These are phyloP conservation scores for Agrochola lota DNA, from an alignment of 2,888 invertebrate species.

Conservation along the genomic window DNA sequence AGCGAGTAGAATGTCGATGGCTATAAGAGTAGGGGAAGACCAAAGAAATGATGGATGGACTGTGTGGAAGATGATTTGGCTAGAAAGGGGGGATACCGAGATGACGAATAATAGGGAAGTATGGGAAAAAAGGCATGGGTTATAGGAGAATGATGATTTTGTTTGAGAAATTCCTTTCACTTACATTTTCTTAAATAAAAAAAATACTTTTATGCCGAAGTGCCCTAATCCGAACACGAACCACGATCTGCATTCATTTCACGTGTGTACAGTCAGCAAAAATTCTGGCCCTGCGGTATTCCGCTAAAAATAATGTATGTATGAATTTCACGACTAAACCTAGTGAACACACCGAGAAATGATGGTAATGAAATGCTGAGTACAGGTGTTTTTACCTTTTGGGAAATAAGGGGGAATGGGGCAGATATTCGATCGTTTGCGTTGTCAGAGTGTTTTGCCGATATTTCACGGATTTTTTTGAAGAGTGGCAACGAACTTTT, in stretches of 20 bases:
- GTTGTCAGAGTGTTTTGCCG: neutral
- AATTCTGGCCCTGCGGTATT: slow-evolving; percentile 66
- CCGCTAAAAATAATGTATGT: slow-evolving; percentile 55
- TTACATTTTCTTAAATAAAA: neutral
- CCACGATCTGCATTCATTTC: slow-evolving; percentile 71
- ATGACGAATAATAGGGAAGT: too few relatives aligned
- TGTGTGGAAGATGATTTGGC: too few relatives aligned
- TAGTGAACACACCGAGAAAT: slow-evolving; percentile 20
- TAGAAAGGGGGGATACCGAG: too few relatives aligned
- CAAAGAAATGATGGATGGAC: too few relatives aligned
- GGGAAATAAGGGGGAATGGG: neutral
- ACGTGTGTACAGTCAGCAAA: slow-evolving; percentile 74
- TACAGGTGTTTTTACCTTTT: slow-evolving; percentile 22
- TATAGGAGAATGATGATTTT: neutral
- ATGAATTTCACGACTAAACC: slow-evolving; percentile 59
- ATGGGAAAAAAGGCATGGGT: too few relatives aligned
- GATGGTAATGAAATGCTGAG: slow-evolving; percentile 29
- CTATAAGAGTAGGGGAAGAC: too few relatives aligned
- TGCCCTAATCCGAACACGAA: slow-evolving; percentile 62
- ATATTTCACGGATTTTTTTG: neutral
- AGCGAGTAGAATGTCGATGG: too few relatives aligned
- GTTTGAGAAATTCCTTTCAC: too few relatives aligned
- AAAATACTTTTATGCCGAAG: neutral
- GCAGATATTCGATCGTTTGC: slow-evolving; percentile 4
- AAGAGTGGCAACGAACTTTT: neutral